Conservation (phyloP, 1,140 invertebrate genomes). For the Pogonomyrmex californicus region DNA sequence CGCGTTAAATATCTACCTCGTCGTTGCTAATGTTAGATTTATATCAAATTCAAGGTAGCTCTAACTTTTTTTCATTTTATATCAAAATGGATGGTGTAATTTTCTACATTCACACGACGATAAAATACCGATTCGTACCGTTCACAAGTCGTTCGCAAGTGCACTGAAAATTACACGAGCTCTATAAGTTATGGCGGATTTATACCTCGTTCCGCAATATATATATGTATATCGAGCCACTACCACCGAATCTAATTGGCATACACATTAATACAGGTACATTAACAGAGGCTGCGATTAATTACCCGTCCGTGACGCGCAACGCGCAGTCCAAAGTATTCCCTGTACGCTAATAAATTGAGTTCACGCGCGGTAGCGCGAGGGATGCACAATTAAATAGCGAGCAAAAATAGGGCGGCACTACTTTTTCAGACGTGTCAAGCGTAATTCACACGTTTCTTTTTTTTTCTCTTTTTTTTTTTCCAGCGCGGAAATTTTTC, state of each 20-base stretch:
- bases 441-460: not conserved
- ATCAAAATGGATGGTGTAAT: not conserved
- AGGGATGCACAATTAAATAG: conserved; percentile 38
- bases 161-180: conserved; percentile 39
- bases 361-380: not conserved
- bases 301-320: conserved; percentile 49
- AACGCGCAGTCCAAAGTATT: conserved; percentile 42
- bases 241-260: conserved; percentile 50
- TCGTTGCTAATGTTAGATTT: not conserved
- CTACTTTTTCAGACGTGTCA: conserved; percentile 23
- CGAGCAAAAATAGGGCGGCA: conserved; percentile 21
- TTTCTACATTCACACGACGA: not conserved
- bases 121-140: conserved; percentile 24
- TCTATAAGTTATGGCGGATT: conserved; percentile 41
- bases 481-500: not conserved
- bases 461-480: not conserved
- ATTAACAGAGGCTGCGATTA: conserved; percentile 60
- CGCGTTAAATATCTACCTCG: not conserved
- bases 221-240: not conserved
- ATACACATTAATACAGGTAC: conserved; percentile 58
- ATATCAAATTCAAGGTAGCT: not conserved
- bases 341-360: conserved; percentile 50
- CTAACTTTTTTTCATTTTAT: not conserved
- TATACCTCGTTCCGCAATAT: conserved; percentile 24
- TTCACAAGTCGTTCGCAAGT: conserved; percentile 20